Base-by-base conservation (phyloP, 2,888 invertebrate species). In the Zele albiditarsus region DNA sequence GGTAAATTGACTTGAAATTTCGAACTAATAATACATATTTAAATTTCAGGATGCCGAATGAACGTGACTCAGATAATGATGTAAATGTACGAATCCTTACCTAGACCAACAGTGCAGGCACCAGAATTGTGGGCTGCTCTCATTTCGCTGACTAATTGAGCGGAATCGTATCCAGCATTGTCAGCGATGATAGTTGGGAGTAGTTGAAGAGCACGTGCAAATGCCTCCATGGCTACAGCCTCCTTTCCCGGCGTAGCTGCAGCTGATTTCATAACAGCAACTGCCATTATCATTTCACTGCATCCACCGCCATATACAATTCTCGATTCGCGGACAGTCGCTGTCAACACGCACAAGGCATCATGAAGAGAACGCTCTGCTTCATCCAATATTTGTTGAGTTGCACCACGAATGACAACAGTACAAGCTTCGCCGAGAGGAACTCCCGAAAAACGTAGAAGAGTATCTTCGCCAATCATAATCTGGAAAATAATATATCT, bases 311-410 rank as follows among this genome's bases (percentile, higher is more conserved):
- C 98, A 86, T 93, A 97, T 12, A 99, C 95, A 73, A 96, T 95
- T 84, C 96, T 94, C 0, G 97, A 95, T 89, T 99, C 98, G 83
- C 95, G 95, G 10, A 99, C 97, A 5, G 99, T 99, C 46, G 98
- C 97, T 1, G 97, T 93, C 72, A 99, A 91, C 0, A 99, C 99
- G 89, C 99, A 99, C 2, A 99, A 93, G 0, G 99, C 99, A 89
- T 99, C 99, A 88, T 99, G 99, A 69, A 99, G 91, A 0, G 99
- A 99, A 63, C 99, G 93, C 85, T 99, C 99, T 0, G 99, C 99
- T 90, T 99, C 99, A 85, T 99, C 99, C 49, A 99, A 93, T 86
- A 98, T 97, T 90, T 99, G 99, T 89, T 98, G 95, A 0, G 99
- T 99, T 33, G 99, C 98, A 68, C 99, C 99, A 77, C 99, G 94